Conservation (phyloP, 1,140 invertebrate species). For the Micrasema minimum region DNA sequence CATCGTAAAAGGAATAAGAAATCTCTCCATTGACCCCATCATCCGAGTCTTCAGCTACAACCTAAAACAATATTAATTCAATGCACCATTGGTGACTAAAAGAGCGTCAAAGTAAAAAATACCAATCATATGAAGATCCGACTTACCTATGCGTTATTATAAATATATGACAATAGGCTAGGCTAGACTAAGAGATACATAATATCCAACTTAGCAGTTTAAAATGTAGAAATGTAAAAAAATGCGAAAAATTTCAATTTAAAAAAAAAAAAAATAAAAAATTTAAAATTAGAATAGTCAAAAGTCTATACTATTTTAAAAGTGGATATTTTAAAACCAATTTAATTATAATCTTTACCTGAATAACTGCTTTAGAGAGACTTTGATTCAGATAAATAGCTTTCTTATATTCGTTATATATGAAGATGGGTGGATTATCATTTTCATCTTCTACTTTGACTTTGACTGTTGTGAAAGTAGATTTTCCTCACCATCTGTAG, state of each 20-base stretch:
- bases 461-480: constrained; percentile 78
- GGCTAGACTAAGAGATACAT: too few species aligned
- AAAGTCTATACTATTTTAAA: too few species aligned
- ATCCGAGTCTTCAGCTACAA: constrained; percentile 75
- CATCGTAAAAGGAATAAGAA: constrained; percentile 75
- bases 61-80: constrained; percentile 58
- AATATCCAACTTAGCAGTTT: too few species aligned
- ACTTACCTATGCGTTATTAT: too few species aligned
- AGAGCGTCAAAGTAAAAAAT: too few species aligned
- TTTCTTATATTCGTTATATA: constrained; percentile 77
- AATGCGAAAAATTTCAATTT: too few species aligned
- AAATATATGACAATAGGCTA: too few species aligned
- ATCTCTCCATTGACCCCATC: constrained; percentile 71
- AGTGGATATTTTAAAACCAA: background rate
- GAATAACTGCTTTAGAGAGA: constrained; percentile 72
- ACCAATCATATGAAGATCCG: too few species aligned
- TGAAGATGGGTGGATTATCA: constrained; percentile 84
- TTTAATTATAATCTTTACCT: constrained; percentile 62
- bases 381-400: constrained; percentile 73
- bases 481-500: constrained; percentile 82
- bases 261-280: too few species aligned
- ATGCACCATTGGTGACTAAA: too few species aligned
- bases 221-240: too few species aligned
- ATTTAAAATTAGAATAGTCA: too few species aligned
- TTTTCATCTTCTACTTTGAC: constrained; percentile 83